A percentile compares a stretch with the other conserved stretches of the same genome.
Conservation (phyloP, 1,140 invertebrate genomes). For the Adoxophyes honmai region DNA sequence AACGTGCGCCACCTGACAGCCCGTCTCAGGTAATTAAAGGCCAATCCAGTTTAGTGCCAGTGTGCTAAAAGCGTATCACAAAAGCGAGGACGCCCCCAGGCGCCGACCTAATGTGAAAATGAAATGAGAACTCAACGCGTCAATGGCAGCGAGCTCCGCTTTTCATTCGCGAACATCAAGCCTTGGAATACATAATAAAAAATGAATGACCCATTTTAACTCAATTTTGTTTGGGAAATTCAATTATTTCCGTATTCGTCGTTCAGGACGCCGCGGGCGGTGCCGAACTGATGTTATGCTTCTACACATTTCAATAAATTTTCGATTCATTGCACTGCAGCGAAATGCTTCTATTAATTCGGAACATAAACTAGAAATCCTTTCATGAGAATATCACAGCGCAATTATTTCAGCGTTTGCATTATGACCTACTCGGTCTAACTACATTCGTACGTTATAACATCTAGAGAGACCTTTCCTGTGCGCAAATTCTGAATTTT, state of each 20-base stretch:
- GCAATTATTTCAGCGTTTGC: no score
- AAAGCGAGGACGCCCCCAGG: background rate
- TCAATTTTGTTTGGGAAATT: constrained; percentile 28
- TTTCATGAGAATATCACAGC: no score
- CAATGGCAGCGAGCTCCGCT: background rate
- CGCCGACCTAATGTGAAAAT: constrained; percentile 9
- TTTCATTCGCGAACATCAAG: background rate
- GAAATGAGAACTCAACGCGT: background rate
- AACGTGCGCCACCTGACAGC: no score
- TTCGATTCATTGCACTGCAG: background rate
- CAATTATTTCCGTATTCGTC: constrained; percentile 28
- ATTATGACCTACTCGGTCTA: no score
- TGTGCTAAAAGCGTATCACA: background rate
- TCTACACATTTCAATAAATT: constrained; percentile 10
- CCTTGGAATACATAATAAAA: constrained; percentile 23
- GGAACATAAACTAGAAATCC: no score
- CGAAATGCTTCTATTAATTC: no score
- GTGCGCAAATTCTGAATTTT: no score
- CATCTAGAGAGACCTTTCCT: no score
- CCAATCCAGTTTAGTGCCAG: background rate
- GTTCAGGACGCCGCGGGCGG: background rate
- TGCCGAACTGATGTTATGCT: constrained; percentile 11
- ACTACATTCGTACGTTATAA: no score
- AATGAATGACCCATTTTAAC: constrained; percentile 31
- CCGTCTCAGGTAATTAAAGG: background rate